phyloP scores from a whole-genome alignment of 1,140 invertebrate genomes.

The Drosophila tani region DNA sequence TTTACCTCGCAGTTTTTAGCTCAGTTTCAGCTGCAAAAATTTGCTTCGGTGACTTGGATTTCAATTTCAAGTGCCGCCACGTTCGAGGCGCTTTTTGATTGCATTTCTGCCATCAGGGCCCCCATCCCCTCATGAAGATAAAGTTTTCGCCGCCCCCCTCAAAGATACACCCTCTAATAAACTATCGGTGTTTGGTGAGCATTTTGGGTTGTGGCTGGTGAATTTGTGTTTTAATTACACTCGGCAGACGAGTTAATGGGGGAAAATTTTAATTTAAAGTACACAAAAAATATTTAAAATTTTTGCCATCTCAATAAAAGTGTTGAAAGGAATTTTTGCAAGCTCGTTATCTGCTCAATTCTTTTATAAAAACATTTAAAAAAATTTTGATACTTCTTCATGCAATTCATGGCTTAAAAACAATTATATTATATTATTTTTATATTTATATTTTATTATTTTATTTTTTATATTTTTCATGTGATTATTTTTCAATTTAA shows the following conservation, averaged over 20 bases:
- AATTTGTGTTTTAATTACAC: constrained; percentile 52
- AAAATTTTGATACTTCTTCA: too few relatives aligned
- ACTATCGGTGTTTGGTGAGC: constrained; percentile 30
- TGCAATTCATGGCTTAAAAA: too few relatives aligned
- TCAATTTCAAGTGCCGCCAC: constrained; percentile 52
- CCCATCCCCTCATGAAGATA: background rate
- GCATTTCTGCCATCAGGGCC: constrained; percentile 42
- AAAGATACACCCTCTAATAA: constrained; percentile 17
- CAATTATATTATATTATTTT: background rate
- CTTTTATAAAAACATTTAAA: background rate
- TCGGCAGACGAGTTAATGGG: background rate
- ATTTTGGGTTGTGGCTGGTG: constrained; percentile 26
- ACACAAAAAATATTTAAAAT: background rate
- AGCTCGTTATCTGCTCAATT: background rate
- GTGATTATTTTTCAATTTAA: background rate
- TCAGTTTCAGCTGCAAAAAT: constrained; percentile 20
- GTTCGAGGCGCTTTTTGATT: constrained; percentile 55
- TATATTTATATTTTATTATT: too few relatives aligned
- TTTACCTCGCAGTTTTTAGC: constrained; percentile 29
- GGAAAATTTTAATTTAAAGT: constrained; percentile 20
- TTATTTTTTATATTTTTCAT: background rate
- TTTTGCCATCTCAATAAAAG: background rate
- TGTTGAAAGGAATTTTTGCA: background rate
- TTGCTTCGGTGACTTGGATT: constrained; percentile 30
- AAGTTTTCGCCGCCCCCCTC: background rate